Percentiles rank a stretch among this genome's conserved stretches.
phyloP scores from a whole-genome alignment of 92 coral and sea anemone genomes.

The Paramuricea clavata region DNA sequence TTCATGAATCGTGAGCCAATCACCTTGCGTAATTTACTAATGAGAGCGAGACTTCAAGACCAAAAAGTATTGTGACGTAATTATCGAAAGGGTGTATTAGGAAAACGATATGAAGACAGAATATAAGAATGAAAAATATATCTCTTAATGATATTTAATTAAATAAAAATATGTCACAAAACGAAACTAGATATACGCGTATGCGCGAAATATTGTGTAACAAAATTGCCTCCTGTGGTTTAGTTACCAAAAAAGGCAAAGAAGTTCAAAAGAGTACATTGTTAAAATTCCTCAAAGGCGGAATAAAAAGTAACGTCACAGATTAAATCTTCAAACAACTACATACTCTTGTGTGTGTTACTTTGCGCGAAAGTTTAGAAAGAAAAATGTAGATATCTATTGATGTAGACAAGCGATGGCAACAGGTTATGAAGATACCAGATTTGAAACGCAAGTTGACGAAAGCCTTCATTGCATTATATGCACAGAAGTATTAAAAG shows the following conservation, averaged over 20 bases:
- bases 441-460: too few relatives aligned
- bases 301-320: background rate
- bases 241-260: too few relatives aligned
- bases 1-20: too few relatives aligned
- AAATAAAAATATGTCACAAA: background rate
- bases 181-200: background rate
- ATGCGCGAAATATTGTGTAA: background rate
- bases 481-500: too few relatives aligned
- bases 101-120: background rate
- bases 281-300: background rate
- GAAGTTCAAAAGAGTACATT: background rate
- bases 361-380: background rate
- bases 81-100: too few relatives aligned
- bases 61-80: too few relatives aligned
- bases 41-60: background rate
- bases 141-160: background rate
- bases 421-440: too few relatives aligned
- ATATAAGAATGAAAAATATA: background rate
- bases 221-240: too few relatives aligned
- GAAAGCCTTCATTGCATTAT: too few relatives aligned
- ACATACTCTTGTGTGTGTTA: background rate
- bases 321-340: background rate
- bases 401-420: background rate
- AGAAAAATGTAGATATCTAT: background rate
- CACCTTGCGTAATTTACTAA: too few relatives aligned